A percentile compares a stretch with the other conserved stretches of the same genome.
Evolutionary conservation across 2,113 vertebrate species (phyloP).

Genomic region (Apistogramma diplotaenia): DNA sequence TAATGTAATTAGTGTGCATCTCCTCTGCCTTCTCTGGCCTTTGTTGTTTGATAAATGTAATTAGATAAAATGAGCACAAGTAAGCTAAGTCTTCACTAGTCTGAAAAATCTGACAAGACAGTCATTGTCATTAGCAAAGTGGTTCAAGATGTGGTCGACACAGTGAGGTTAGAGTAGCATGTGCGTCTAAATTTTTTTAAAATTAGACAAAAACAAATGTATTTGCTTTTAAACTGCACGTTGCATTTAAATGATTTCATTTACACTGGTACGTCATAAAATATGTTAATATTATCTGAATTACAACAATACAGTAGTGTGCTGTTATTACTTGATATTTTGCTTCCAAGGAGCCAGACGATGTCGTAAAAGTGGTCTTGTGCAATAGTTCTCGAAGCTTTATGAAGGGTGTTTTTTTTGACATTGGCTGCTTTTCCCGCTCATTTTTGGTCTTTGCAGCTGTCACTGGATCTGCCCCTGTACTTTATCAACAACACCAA

Average conservation of each 20-base stretch:
- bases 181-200: not conserved
- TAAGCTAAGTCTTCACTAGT: constrained; percentile 30
- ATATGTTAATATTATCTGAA: not conserved
- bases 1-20: constrained; percentile 72
- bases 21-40: constrained; percentile 52
- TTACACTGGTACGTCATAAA: not conserved
- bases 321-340: no score
- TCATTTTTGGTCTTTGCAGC: no score
- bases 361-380: not conserved
- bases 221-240: not conserved
- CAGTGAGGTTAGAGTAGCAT: not conserved
- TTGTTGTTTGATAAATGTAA: constrained; percentile 69
- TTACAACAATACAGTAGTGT: not conserved
- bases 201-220: not conserved
- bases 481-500: no score
- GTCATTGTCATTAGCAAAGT: constrained; percentile 58
- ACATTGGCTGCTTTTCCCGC: no score
- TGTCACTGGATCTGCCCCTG: no score
- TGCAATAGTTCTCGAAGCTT: not conserved
- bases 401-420: not conserved
- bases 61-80: constrained; percentile 62
- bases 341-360: not conserved
- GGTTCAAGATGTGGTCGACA: constrained; percentile 17
- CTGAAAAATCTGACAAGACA: constrained; percentile 56
- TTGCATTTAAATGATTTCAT: not conserved